These are phyloP conservation scores for Drosophila saltans DNA, from an alignment of 1,140 invertebrate genomes.

Conservation along the genomic window DNA sequence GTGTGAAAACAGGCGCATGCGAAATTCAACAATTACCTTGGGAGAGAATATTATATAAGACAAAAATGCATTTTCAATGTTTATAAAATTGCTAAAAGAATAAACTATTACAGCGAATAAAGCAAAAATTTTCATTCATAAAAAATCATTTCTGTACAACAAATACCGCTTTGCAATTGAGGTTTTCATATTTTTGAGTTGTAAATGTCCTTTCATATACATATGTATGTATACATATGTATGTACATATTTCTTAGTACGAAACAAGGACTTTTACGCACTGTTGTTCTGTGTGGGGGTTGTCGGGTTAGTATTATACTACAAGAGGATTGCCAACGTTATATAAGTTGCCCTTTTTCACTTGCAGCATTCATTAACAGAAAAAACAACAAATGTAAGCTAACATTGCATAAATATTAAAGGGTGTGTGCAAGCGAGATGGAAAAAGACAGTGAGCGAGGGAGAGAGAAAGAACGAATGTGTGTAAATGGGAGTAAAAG, in stretches of 20 bases:
- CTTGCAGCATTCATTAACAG: conserved; percentile 46
- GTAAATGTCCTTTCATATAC: not conserved
- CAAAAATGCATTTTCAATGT: conserved; percentile 4
- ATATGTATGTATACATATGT: conserved; percentile 14
- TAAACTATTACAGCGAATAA: not conserved
- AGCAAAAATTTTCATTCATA: not conserved
- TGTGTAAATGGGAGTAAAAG: not conserved
- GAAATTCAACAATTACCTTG: conserved; percentile 7
- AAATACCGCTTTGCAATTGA: not conserved
- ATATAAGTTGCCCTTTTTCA: conserved; percentile 42
- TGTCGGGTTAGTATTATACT: not conserved
- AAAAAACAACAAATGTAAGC: conserved; percentile 43
- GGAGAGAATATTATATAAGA: conserved; percentile 5
- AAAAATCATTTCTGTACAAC: not conserved
- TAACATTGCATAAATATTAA: conserved; percentile 63
- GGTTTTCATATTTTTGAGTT: too few species aligned
- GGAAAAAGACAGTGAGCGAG: not conserved
- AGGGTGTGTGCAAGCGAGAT: conserved; percentile 25
- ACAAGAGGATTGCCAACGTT: conserved; percentile 44
- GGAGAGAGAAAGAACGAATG: conserved; percentile 3
- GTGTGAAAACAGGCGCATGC: not conserved
- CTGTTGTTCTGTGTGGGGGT: too few species aligned
- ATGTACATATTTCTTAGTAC: conserved; percentile 1
- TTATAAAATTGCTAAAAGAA: not conserved
- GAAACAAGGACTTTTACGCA: conserved; percentile 8